Evolutionary conservation across 1,140 invertebrate species (phyloP).

Genomic region (Lutraria rhynchaena): DNA sequence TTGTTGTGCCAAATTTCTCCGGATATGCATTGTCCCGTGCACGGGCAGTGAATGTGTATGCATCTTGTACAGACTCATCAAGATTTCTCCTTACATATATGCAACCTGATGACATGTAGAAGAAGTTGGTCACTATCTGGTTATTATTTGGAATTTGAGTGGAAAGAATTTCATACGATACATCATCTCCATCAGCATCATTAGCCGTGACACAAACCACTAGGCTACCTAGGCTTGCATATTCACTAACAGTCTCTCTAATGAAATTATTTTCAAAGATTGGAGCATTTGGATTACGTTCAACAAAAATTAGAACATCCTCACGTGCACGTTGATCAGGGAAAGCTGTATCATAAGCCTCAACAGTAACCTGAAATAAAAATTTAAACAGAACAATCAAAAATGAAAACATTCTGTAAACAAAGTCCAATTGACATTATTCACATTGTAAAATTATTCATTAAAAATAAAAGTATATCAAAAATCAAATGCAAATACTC

Average conservation of each 20-base stretch:
- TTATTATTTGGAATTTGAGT: not conserved
- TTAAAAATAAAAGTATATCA: too few species aligned
- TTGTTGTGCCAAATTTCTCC: slow-evolving; percentile 59
- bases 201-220: slow-evolving; percentile 66
- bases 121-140: slow-evolving; percentile 62
- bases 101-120: slow-evolving; percentile 63
- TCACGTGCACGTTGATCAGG: slow-evolving; percentile 91
- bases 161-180: slow-evolving; percentile 17
- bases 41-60: slow-evolving; percentile 58
- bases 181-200: slow-evolving; percentile 73
- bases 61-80: slow-evolving; percentile 19
- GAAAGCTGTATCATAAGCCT: slow-evolving; percentile 93
- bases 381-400: too few species aligned
- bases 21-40: slow-evolving; percentile 63
- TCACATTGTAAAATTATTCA: not conserved
- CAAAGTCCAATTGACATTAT: not conserved
- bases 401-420: too few species aligned
- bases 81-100: slow-evolving; percentile 63
- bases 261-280: slow-evolving; percentile 87
- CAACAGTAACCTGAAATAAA: slow-evolving; percentile 86
- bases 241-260: slow-evolving; percentile 85
- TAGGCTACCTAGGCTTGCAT: slow-evolving; percentile 45
- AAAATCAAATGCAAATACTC: too few species aligned
- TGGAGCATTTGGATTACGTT: slow-evolving; percentile 87
- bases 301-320: slow-evolving; percentile 91